Evolutionary conservation across 2,888 invertebrate genomes (phyloP).

Genomic region (Tenthredo livida): DNA sequence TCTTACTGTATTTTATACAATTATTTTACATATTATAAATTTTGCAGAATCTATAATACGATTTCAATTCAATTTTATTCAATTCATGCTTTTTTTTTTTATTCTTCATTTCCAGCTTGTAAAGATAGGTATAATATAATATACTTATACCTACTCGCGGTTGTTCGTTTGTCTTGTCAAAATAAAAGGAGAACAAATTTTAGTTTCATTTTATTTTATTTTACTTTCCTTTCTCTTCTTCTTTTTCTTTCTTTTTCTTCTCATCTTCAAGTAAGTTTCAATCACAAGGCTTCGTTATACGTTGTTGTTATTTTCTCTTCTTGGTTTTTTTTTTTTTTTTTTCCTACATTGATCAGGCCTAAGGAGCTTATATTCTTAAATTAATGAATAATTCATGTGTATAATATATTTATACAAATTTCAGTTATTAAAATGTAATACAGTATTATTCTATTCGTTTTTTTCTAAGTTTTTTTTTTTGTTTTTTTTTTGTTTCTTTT

Average conservation of each 20-base stretch:
- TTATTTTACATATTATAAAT: constrained; percentile 27
- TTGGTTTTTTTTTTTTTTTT: no score
- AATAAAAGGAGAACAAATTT: background rate
- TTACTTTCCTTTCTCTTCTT: no score
- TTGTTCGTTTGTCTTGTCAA: background rate
- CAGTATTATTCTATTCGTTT: background rate
- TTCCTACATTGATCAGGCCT: constrained; percentile 28
- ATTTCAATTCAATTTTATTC: background rate
- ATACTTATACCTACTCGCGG: background rate
- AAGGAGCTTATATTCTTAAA: constrained; percentile 29
- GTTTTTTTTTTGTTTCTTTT: background rate
- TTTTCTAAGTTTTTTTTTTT: background rate
- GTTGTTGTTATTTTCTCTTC: background rate
- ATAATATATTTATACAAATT: constrained; percentile 28
- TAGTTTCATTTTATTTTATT: background rate
- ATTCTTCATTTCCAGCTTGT: background rate
- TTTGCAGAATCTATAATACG: background rate
- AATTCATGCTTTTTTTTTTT: background rate
- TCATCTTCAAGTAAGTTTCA: background rate
- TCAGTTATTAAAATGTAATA: constrained; percentile 8
- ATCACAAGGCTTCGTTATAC: background rate
- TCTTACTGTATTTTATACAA: constrained; percentile 29
- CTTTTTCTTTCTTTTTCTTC: no score
- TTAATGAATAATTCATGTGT: constrained; percentile 26
- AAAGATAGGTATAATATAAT: background rate